Base-by-base conservation (phyloP, 2,888 invertebrate species). In the Pollenia griseotomentosa region DNA sequence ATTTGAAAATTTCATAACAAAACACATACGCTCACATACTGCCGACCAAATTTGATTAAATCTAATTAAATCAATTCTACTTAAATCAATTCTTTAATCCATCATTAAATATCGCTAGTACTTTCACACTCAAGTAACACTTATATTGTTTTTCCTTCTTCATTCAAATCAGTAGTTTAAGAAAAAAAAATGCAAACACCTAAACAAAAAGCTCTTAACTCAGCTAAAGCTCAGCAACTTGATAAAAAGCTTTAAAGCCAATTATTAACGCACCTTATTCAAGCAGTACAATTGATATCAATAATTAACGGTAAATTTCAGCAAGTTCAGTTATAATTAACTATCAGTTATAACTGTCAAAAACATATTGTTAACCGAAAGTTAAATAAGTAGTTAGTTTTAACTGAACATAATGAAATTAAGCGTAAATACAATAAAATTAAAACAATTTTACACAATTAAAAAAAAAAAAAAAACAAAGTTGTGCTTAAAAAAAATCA, bases 1-100 rank as follows among this genome's bases (percentile, higher is more conserved):
- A 86, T 86, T 85, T 73, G 79, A 88, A 87, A 87, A 87, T 23
- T 74, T 71, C 83, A 86, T 80, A 86, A 85, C 88, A 89, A 88
- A 87, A 73, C 87, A 81, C 78, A 82, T 78, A 85, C 80, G 84
- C 74, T 88, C 81, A 88, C 79, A 83, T 86, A 80, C 65, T 48
- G 59, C 78, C 81, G 68, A 78, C 73, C 85, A 74, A 46, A 33
- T 46, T 14, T 16, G 42, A 42, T 61, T 61, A 46, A 59, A 70
- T 68, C n/a, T 16, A n/a, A 66, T 71, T 42, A 14, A 55, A 4
- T n/a, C 68, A 14, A 14, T 65, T 53, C 12, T 51, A 14, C 48
- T 7, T 65, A 71, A 78, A 7, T 42, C 53, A 63, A 66, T 51
- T 75, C 57, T 48, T 73, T 19, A 74, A 83, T 33, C 51, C 55